Conservation (phyloP, 2,113 vertebrate species). For the Coptodon bakossiorum region DNA sequence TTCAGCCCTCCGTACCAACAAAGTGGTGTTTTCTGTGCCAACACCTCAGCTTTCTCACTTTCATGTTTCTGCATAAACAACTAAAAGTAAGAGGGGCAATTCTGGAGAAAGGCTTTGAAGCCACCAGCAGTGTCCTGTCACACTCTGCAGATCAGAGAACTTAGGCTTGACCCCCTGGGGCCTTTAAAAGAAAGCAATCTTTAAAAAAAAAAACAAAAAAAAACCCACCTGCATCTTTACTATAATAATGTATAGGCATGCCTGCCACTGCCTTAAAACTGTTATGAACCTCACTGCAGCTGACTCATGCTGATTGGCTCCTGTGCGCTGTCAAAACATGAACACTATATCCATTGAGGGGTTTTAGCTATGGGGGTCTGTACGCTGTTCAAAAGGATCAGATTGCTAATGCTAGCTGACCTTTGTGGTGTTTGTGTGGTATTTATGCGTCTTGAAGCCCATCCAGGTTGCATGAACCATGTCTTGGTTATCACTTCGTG, state of each 20-base stretch:
- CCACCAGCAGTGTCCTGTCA: neutral
- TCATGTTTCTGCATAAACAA: neutral
- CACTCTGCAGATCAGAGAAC: neutral
- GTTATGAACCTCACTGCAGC: neutral
- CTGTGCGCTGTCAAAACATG: neutral
- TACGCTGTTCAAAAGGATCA: conserved; percentile 50
- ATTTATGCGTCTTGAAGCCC: conserved; percentile 31
- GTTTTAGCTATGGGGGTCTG: conserved; percentile 30
- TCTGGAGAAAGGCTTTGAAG: neutral
- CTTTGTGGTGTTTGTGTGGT: neutral
- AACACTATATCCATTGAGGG: neutral
- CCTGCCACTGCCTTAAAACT: neutral
- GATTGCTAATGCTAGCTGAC: conserved; percentile 51
- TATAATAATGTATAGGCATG: neutral
- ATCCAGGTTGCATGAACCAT: conserved; percentile 15
- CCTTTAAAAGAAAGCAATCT: neutral
- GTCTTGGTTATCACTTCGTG: neutral
- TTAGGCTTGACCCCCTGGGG: neutral
- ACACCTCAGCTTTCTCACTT: neutral
- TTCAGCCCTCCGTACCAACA: neutral
- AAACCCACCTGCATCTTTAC: neutral
- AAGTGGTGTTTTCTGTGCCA: neutral
- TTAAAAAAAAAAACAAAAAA: neutral
- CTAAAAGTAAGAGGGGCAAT: neutral
- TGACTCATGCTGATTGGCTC: neutral